A percentile compares a stretch with the other conserved stretches of the same genome.
Conservation (phyloP, 2,113 vertebrate species). For the Tetrao urogallus region DNA sequence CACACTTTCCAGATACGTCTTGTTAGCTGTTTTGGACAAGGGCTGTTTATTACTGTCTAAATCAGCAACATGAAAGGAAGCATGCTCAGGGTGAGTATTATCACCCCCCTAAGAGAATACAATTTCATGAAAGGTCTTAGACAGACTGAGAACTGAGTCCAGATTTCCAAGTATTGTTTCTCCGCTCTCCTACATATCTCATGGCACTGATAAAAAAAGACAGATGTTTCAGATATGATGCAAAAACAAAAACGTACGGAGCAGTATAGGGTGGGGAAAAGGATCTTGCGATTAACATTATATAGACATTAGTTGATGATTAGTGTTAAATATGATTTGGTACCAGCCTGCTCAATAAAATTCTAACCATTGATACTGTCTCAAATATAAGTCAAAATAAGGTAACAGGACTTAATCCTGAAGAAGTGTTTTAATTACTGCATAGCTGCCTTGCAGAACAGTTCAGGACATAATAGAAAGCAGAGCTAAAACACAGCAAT, state of each 20-base stretch:
- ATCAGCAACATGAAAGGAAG: neutral
- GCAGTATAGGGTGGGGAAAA: neutral
- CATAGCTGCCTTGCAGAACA: neutral
- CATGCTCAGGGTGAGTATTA: neutral
- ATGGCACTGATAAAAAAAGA: neutral
- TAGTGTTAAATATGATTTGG: neutral
- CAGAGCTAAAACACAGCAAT: neutral
- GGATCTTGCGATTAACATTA: neutral
- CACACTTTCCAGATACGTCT: neutral
- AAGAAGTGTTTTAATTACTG: neutral
- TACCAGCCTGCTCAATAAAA: neutral
- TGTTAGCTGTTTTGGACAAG: neutral
- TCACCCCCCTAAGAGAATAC: neutral
- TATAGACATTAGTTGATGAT: neutral
- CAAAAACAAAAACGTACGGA: neutral
- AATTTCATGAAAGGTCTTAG: neutral
- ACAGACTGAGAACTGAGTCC: neutral
- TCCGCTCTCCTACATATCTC: neutral
- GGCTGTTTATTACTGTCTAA: neutral
- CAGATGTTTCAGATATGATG: conserved; percentile 21
- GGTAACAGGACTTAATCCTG: neutral
- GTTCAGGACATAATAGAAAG: neutral
- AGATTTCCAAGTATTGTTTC: conserved; percentile 30
- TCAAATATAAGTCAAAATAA: neutral
- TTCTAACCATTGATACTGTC: neutral